Evolutionary conservation across 1,140 invertebrate genomes (phyloP).

Genomic region (Pogonomyrmex barbatus): DNA sequence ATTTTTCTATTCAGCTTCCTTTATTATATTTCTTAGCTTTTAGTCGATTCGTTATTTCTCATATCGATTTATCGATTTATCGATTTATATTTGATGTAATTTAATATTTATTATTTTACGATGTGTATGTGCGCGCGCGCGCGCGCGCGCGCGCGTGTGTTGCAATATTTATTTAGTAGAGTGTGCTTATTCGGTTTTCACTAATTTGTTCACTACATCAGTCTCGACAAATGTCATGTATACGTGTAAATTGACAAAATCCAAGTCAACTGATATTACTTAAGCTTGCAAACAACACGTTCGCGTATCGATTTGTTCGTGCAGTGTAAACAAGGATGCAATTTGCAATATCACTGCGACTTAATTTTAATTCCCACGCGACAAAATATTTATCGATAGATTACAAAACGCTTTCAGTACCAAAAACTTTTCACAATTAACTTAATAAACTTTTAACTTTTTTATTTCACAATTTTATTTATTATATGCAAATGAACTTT

Average conservation of each 20-base stretch:
- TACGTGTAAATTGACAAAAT: constrained; percentile 5
- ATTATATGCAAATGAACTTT: not conserved
- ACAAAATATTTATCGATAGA: not conserved
- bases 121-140: too few species aligned
- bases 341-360: not conserved
- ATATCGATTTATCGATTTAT: not conserved
- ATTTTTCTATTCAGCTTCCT: not conserved
- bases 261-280: constrained; percentile 2
- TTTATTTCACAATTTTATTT: not conserved
- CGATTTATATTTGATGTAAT: not conserved
- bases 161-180: not conserved
- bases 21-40: not conserved
- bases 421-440: not conserved
- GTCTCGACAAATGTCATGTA: not conserved
- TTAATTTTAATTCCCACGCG: not conserved
- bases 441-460: not conserved
- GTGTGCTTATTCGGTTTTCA: not conserved
- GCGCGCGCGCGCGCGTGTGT: too few species aligned
- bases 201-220: not conserved
- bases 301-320: not conserved
- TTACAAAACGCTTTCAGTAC: not conserved
- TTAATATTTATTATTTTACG: not conserved
- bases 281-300: not conserved
- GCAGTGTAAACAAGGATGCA: not conserved
- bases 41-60: not conserved